Conservation (phyloP, 64 coral and sea anemone genomes). For the Pocillopora damicornis region DNA sequence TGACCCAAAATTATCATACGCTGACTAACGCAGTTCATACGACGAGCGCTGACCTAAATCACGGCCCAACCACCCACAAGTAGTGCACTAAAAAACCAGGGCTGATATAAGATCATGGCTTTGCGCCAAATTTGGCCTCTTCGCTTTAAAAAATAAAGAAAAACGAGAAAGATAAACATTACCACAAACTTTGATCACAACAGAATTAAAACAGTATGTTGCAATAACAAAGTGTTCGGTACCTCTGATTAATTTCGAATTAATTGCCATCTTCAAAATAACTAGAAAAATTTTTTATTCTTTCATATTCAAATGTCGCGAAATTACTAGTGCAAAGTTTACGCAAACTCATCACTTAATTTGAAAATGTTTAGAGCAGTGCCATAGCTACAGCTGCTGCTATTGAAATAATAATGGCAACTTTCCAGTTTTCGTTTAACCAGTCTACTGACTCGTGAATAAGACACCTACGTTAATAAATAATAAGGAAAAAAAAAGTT, state of each 20-base stretch:
- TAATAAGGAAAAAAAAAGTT: neutral
- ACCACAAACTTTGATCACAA: neutral
- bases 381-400: slow-evolving; percentile 9
- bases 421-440: slow-evolving; percentile 2
- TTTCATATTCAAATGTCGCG: neutral
- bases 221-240: neutral
- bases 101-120: neutral
- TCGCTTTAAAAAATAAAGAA: neutral
- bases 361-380: slow-evolving; percentile 4
- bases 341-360: neutral
- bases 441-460: neutral
- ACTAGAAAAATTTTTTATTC: neutral
- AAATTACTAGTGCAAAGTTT: neutral
- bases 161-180: neutral
- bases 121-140: neutral
- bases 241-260: neutral
- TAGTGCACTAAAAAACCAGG: neutral
- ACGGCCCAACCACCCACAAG: neutral
- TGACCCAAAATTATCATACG: neutral
- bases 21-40: neutral
- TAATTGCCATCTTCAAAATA: neutral
- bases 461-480: neutral
- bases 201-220: neutral
- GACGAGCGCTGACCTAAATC: neutral
- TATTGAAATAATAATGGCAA: slow-evolving; percentile 18